A percentile compares a stretch with the other conserved stretches of the same genome.
Evolutionary conservation across 2,888 invertebrate genomes (phyloP).

Genomic region (Coelopa pilipes): DNA sequence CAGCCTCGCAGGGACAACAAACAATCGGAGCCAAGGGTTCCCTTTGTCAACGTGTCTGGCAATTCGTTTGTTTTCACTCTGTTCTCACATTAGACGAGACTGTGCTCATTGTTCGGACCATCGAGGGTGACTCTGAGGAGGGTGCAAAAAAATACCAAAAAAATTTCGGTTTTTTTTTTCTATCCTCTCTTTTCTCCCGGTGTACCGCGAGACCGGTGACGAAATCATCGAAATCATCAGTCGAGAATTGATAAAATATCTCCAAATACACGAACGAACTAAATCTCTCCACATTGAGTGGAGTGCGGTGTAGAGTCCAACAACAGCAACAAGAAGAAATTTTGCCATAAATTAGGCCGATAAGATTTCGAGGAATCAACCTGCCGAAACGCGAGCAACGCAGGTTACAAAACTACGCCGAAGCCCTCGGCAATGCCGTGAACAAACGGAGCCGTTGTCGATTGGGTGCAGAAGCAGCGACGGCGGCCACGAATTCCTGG

Average conservation of each 20-base stretch:
- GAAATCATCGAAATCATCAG: no score
- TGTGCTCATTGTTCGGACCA: neutral
- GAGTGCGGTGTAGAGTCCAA: no score
- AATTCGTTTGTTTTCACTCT: slow-evolving; percentile 36
- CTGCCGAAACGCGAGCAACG: slow-evolving; percentile 4
- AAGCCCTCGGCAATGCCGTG: neutral
- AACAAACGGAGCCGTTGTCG: neutral
- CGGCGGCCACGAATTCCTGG: no score
- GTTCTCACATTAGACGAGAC: neutral
- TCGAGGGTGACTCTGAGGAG: no score
- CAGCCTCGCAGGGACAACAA: neutral
- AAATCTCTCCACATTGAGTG: no score
- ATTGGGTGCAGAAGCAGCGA: neutral
- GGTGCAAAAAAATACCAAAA: no score
- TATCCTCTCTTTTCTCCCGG: no score
- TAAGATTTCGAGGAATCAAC: slow-evolving; percentile 16
- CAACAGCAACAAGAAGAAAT: no score
- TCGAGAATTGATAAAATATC: no score
- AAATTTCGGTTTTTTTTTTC: no score
- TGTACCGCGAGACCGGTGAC: no score
- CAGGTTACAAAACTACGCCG: neutral
- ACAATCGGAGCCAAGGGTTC: slow-evolving; percentile 38
- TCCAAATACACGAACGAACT: neutral
- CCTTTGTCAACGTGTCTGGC: slow-evolving; percentile 48
- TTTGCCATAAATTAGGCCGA: slow-evolving; percentile 7